phyloP scores from a whole-genome alignment of 1,140 invertebrate species.

The Diploscapter pachys region DNA sequence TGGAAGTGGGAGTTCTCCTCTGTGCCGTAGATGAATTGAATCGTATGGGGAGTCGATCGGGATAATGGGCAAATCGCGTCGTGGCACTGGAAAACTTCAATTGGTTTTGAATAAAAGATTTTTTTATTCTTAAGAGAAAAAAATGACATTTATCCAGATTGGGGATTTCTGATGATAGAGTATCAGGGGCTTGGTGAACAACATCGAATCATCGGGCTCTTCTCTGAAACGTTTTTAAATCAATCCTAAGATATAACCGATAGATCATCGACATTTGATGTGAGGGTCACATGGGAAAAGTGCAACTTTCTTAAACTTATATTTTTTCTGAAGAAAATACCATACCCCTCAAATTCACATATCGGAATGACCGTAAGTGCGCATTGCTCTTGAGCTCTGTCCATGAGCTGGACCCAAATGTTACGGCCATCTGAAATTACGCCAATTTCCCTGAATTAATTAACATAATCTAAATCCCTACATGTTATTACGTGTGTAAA shows the following conservation, averaged over 20 bases:
- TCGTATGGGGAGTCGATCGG: not conserved
- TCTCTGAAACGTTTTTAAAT: conserved; percentile 6
- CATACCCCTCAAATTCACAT: conserved; percentile 30
- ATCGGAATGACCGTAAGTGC: conserved; percentile 66
- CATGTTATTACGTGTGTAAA: conserved; percentile 61
- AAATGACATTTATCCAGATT: conserved; percentile 31
- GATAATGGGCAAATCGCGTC: conserved; percentile 20
- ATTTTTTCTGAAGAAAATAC: not conserved
- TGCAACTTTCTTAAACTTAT: not conserved
- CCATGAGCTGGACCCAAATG: conserved; percentile 81
- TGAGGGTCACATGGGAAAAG: not conserved
- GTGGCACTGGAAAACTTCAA: conserved; percentile 11
- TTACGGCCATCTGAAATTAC: conserved; percentile 67
- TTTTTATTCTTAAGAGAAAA: not conserved
- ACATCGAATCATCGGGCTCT: not conserved
- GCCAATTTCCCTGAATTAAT: not conserved
- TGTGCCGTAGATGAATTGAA: conserved; percentile 20
- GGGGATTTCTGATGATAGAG: not conserved
- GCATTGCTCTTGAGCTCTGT: conserved; percentile 77
- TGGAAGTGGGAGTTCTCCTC: conserved; percentile 14
- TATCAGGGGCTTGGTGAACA: not conserved
- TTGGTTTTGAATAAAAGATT: not conserved
- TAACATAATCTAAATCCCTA: conserved; percentile 63
- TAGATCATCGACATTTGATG: conserved; percentile 1
- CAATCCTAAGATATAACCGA: not conserved